phyloP scores from a whole-genome alignment of 2,113 vertebrate genomes.

The Hucho hucho region DNA sequence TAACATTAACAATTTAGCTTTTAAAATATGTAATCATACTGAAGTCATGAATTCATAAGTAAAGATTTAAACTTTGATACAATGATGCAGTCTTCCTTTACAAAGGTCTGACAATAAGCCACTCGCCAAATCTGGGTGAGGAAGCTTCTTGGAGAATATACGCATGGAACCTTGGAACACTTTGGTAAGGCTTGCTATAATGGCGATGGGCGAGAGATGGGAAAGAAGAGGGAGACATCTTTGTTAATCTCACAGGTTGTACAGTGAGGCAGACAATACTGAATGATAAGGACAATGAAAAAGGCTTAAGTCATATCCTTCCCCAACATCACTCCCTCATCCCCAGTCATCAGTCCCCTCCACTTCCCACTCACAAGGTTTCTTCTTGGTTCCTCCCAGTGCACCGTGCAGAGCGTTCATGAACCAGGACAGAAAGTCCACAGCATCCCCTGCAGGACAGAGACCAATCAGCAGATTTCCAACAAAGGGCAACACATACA shows the following conservation, averaged over 20 bases:
- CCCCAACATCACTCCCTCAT: background rate
- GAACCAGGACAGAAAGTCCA: conserved; percentile 97
- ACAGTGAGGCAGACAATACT: background rate
- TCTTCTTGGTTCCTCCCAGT: conserved; percentile 93
- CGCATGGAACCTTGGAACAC: conserved; percentile 97
- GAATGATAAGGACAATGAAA: background rate
- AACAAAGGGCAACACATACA: background rate
- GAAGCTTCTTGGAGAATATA: conserved; percentile 96
- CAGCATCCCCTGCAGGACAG: conserved; percentile 83
- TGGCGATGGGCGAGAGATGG: conserved; percentile 5
- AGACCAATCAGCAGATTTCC: conserved; percentile 12
- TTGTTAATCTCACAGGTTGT: background rate
- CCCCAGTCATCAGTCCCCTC: background rate
- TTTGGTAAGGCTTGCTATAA: conserved; percentile 86
- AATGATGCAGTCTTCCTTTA: background rate
- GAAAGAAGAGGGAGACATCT: background rate
- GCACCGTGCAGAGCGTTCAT: conserved; percentile 92
- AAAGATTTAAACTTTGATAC: background rate
- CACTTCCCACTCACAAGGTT: conserved; percentile 81
- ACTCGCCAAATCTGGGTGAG: conserved; percentile 91
- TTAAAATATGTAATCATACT: background rate
- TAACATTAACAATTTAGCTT: background rate
- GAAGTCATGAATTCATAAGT: background rate
- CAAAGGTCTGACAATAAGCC: background rate
- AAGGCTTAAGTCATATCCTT: background rate